Evolutionary conservation across 2,888 invertebrate genomes (phyloP), one percentile per base, ranked within the genome.

Genomic region (Aethes cnicana): DNA sequence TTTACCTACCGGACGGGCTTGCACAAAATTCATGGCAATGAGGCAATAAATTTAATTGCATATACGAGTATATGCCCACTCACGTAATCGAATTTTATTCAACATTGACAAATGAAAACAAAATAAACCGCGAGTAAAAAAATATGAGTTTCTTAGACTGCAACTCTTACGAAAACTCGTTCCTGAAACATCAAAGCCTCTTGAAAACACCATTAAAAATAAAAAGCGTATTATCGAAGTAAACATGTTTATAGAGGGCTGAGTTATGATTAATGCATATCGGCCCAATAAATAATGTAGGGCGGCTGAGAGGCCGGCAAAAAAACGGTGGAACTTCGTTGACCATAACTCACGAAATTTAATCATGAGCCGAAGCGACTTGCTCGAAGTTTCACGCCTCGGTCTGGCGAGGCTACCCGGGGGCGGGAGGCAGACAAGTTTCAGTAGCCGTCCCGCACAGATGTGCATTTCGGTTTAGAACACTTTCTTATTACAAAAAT

Each of bases 341-440:
- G 72, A 74, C 77, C 73, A 75, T 82, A 81, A 81, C 74, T 83
- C 77, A 76, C 66, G 64, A 75, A 82, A 83, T 84, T 81, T 81
- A 84, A 84, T 82, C 80, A 82, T 79, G 73, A 69, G 66, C 64
- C 58, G n/a, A 46, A 49, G 28, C 52, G 44, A 52, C 41, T 56
- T 58, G 60, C 62, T 61, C 62, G 62, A 74, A 76, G 66, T 77
- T 72, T 61, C 62, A 28, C 39, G 58, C 63, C 58, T 53, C 36
- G 21, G 48, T 32, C 21, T 21, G 20, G 21, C 43, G 44, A 21
- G 44, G 50, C 46, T 37, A 46, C 37, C 44, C 44, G n/a, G 11
- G 7, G 21, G 32, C 39, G 33, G 32, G 33, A 46, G 26, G 26
- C 37, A 20, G 44, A 25, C 37, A 39, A 39, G 44, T 39, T 46